Evolutionary conservation across 2,888 invertebrate species (phyloP), one percentile per base, ranked within the genome.

Genomic region (Cheilosia vernalis): DNA sequence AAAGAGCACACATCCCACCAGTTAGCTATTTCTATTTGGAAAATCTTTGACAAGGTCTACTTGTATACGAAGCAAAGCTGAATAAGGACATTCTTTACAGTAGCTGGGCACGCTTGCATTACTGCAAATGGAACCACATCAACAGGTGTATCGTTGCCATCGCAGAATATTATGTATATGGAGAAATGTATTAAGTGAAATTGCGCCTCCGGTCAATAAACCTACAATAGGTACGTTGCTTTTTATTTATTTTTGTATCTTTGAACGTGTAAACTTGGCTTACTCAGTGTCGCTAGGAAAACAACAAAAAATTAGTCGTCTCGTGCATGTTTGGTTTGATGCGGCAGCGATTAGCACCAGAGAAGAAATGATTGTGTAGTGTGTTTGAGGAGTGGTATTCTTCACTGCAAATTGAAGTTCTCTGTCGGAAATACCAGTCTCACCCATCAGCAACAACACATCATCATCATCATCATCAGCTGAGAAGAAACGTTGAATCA

Each of bases 161-260:
- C 19, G 9, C 19, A 10, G 9, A 47, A 17, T 51, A 44, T 40
- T 10, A 49, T 66, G 64, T 42, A 13, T 42, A 76, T 70, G 58
- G 64, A 64, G 56, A 53, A 82, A 49, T 44, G 30, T 24, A 70
- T 70, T 61, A 76, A 82, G 44, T 64, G 70, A 82, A 77, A 77
- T 70, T 70, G 77, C 70, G 70, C 53, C 64, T 70, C 53, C 70
- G 82, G 77, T 82, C 77, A 82, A 82, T 77, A 77, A 82, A 82
- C 82, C 70, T 82, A 53, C 53, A 79, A n/a, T n/a, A 63, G 49
- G 56, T 42, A 37, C 47, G 61, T 49, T 61, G 51, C 27, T 49
- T 76, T 64, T 76, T 60, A 60, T 13, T 56, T 64, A 21, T 40
- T 24, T 58, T 37, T 58, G 21, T 70, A 60, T 70, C 70, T 60